These are phyloP conservation scores for Tichodroma muraria DNA, from an alignment of 2,113 vertebrate genomes.

Conservation along the genomic window DNA sequence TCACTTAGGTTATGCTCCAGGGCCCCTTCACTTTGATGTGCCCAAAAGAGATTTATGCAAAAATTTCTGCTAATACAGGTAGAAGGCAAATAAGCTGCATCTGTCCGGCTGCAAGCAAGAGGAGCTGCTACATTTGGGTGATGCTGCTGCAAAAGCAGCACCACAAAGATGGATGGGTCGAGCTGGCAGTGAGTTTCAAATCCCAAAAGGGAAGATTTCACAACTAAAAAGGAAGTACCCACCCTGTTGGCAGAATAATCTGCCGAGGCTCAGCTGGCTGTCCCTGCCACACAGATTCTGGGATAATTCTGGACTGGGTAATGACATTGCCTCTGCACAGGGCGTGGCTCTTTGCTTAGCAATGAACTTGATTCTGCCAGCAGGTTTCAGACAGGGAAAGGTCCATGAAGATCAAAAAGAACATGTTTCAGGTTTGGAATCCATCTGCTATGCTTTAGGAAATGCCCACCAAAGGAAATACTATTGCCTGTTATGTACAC, in stretches of 20 bases:
- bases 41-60: not conserved
- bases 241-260: not conserved
- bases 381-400: not conserved
- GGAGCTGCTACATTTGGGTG: not conserved
- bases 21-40: not conserved
- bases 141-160: not conserved
- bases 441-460: not conserved
- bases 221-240: not conserved
- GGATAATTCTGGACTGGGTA: not conserved
- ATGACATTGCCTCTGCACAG: not conserved
- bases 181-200: not conserved
- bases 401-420: not conserved
- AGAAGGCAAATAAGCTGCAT: not conserved
- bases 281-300: not conserved
- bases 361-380: not conserved
- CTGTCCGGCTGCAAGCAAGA: slow-evolving; percentile 15
- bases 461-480: not conserved
- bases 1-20: not conserved
- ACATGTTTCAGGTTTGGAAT: not conserved
- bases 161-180: not conserved
- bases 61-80: not conserved
- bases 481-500: not conserved
- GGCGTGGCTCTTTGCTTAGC: not conserved
- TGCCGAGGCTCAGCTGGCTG: not conserved
- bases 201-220: not conserved